Evolutionary conservation across 2,113 vertebrate genomes (phyloP).

Genomic region (Emydocephalus ijimae): DNA sequence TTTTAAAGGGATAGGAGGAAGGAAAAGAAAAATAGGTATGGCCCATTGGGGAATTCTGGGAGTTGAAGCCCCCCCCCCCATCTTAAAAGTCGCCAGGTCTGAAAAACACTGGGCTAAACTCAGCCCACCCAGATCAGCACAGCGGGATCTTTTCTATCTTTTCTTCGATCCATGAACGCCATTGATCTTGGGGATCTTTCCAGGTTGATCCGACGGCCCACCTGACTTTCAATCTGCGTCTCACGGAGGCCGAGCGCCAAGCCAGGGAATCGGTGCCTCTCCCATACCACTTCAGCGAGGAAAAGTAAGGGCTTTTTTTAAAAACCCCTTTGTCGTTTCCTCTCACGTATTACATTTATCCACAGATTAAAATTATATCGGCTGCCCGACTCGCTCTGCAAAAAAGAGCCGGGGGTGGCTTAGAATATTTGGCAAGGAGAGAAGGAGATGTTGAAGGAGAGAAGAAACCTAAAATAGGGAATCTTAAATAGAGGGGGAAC

Average conservation of each 20-base stretch:
- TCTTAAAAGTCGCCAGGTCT: not conserved
- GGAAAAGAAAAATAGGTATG: not conserved
- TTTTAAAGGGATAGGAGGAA: too few species aligned
- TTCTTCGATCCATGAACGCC: not conserved
- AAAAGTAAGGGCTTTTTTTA: constrained; percentile 69
- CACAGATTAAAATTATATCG: rapidly evolving
- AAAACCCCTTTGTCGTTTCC: too few species aligned
- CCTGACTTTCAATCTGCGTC: constrained; percentile 83
- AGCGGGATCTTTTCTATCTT: not conserved
- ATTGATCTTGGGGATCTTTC: not conserved
- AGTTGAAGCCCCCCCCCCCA: not conserved
- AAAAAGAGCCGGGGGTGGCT: too few species aligned
- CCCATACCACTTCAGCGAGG: constrained; percentile 83
- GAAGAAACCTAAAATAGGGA: too few species aligned
- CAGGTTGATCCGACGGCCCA: constrained; percentile 73
- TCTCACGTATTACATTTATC: not conserved
- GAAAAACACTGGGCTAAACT: not conserved
- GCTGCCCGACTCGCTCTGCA: too few species aligned
- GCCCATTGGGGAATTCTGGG: not conserved
- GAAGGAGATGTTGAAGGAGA: too few species aligned
- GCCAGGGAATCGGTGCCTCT: constrained; percentile 78
- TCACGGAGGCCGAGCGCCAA: constrained; percentile 77
- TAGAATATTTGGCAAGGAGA: too few species aligned
- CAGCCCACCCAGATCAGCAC: not conserved
- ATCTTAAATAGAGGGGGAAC: too few species aligned